These are phyloP conservation scores for Cydia pomonella DNA, from an alignment of 1,140 invertebrate species.

Conservation along the genomic window DNA sequence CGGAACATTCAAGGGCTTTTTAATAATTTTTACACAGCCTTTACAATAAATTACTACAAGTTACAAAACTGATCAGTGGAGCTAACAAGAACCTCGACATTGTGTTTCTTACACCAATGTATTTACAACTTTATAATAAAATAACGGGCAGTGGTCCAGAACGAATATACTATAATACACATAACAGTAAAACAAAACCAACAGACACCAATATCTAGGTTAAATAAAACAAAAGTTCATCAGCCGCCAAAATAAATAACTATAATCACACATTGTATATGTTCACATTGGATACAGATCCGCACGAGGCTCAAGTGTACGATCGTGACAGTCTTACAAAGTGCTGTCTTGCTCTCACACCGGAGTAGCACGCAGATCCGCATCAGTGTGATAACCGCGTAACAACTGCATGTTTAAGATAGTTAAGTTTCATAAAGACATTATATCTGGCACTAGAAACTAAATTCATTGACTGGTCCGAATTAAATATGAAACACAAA, in stretches of 20 bases:
- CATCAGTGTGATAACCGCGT: not conserved
- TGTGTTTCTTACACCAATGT: constrained; percentile 59
- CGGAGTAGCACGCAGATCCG: too few species aligned
- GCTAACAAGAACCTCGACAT: constrained; percentile 57
- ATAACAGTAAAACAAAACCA: constrained; percentile 43
- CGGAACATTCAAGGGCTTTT: constrained; percentile 66
- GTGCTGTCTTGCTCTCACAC: too few species aligned
- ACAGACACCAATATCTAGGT: constrained; percentile 29
- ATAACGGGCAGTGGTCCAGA: constrained; percentile 59
- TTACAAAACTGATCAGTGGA: constrained; percentile 77
- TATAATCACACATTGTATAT: constrained; percentile 8
- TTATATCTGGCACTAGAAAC: not conserved
- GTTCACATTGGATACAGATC: too few species aligned
- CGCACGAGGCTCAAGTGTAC: too few species aligned
- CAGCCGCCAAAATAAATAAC: constrained; percentile 24
- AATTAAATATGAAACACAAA: not conserved
- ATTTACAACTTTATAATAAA: constrained; percentile 67
- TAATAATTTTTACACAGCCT: constrained; percentile 77
- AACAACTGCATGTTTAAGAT: constrained; percentile 23
- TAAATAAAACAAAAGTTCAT: constrained; percentile 29
- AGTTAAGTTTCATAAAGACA: constrained; percentile 4
- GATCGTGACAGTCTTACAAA: too few species aligned
- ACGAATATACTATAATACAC: constrained; percentile 32
- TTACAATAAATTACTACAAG: constrained; percentile 75
- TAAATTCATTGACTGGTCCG: not conserved